phyloP scores from a whole-genome alignment of 2,888 invertebrate genomes.

The Drosophila demipolita region DNA sequence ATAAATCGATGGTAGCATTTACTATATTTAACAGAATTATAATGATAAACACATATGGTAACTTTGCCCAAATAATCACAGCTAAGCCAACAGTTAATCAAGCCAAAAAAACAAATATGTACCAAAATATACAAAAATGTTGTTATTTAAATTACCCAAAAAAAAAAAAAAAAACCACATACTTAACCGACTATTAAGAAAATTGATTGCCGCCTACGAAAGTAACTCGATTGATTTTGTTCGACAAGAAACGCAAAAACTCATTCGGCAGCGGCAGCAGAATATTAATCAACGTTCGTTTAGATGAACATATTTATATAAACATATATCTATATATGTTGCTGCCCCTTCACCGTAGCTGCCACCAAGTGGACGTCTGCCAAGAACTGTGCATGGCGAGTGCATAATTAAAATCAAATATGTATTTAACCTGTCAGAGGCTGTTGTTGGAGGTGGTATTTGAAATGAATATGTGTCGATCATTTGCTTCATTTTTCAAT shows the following conservation, averaged over 20 bases:
- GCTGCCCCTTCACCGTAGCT: no score
- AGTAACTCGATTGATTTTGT: constrained; percentile 5
- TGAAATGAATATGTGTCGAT: constrained; percentile 41
- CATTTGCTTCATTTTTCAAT: constrained; percentile 2
- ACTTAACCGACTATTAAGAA: constrained; percentile 9
- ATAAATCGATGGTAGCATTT: not conserved
- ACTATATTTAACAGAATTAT: not conserved
- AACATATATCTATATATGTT: no score
- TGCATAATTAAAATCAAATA: constrained; percentile 50
- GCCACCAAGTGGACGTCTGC: constrained; percentile 22
- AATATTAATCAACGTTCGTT: constrained; percentile 65
- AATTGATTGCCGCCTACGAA: constrained; percentile 1
- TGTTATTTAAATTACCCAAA: not conserved
- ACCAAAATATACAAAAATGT: not conserved
- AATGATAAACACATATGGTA: not conserved
- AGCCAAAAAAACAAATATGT: not conserved
- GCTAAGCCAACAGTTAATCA: not conserved
- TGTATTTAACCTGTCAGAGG: constrained; percentile 26
- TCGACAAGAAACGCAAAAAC: constrained; percentile 7
- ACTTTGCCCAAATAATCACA: not conserved
- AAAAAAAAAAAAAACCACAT: not conserved
- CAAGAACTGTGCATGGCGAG: constrained; percentile 37
- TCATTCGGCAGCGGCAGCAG: constrained; percentile 64
- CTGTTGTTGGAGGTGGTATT: constrained; percentile 14
- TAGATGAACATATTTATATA: not conserved